Base-by-base conservation (phyloP, 2,113 vertebrate species). In the Balaeniceps rex region DNA sequence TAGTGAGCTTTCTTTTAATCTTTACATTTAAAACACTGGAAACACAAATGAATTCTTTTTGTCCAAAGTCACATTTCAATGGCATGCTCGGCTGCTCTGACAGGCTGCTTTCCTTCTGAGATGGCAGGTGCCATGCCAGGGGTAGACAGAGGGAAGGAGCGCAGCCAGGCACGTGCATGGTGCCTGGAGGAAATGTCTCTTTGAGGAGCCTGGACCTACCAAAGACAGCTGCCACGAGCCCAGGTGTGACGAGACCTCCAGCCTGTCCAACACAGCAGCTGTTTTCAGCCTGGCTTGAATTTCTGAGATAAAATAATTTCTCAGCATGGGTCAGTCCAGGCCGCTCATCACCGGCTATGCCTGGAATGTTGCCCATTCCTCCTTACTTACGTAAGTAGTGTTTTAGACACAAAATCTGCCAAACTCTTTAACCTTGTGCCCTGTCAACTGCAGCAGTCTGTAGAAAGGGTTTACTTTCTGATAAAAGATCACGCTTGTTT, bases 81-180 rank as follows among this genome's bases (percentile, higher is more conserved):
- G 22, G 26, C 36, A 28, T 11, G 25, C 57, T 61, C 14, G 3
- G 38, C 33, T 68, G 65, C 38, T 79, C 51, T 47, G 33, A 55
- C 33, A 60, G 33, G 33, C 51, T 58, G 66, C 33, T 75, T 58
- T 91, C 42, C 65, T 13, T 40, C 51, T 10, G 52, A 38, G 52
- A 51, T 3, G 2, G 46, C 11, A 72, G 63, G 28, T 58, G 28
- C 74, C 6, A 11, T 3, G 19, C 19, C 14, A 19, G 31, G 33
- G 14, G 51, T 18, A 72, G 61, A 31, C 12, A 64, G 40, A 90
- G 40, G 19, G 28, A 52, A 57, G 23, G 49, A 83, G 15, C 1
- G 5, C 23, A 36, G 25, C 0, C 19, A 49, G 23, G 29, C 38
- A 63, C 0, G 1, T 23, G 52, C 22, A 54, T 0, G 3, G 12